Percentiles rank a stretch among this genome's conserved stretches.
Conservation (phyloP, 2,797 vertebrate species). For the Mycteria americana region DNA sequence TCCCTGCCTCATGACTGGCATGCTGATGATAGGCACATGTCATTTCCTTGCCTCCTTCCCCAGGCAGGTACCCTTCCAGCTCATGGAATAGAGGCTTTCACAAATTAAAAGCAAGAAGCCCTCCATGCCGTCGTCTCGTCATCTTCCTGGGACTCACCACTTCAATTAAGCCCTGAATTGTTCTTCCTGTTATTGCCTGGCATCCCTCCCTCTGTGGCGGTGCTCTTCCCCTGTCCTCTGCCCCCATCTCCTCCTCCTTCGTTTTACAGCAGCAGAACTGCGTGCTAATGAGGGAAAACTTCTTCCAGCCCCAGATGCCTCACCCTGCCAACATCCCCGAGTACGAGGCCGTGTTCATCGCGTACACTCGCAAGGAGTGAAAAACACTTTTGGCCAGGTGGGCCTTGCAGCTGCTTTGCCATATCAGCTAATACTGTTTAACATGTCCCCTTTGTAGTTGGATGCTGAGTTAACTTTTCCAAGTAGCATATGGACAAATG, state of each 20-base stretch:
- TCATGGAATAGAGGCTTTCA: neutral
- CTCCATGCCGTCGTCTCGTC: fast-evolving
- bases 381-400: neutral
- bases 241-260: neutral
- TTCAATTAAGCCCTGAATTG: neutral
- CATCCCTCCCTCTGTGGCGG: neutral
- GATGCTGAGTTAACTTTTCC: neutral
- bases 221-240: neutral
- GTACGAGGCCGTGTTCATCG: neutral
- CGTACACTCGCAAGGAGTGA: neutral
- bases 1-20: conserved; percentile 4
- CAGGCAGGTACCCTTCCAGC: neutral
- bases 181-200: neutral
- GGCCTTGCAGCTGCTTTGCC: neutral
- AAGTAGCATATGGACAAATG: neutral
- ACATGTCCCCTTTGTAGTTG: fast-evolving
- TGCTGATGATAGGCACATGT: conserved; percentile 4
- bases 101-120: neutral
- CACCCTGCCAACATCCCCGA: fast-evolving
- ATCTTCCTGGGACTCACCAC: neutral
- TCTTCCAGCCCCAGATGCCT: neutral
- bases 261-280: neutral
- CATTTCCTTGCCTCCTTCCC: neutral
- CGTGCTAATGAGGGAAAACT: neutral
- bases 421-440: neutral